Evolutionary conservation across 2,113 vertebrate genomes (phyloP), one percentile per base, ranked within the genome.

Genomic region (Eurystomus gularis): DNA sequence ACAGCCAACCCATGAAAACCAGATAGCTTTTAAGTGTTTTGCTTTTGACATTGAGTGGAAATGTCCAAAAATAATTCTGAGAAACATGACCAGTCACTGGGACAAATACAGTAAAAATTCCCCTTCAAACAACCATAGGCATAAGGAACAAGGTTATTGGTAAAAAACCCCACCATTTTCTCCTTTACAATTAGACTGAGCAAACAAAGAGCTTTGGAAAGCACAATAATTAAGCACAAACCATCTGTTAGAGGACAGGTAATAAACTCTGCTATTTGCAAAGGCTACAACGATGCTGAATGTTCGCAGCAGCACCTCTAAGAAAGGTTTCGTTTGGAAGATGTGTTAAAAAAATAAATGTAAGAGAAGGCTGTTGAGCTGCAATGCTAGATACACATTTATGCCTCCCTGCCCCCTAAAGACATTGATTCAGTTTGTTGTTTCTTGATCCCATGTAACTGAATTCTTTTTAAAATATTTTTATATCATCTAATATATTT

Each of bases 91-190:
- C 86, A 91, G 31, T 57, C 62, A 69, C 24, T 69, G 54, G 57
- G 57, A 76, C 65, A 90, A 95, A 95, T 17, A 71, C 57, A 89
- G 62, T 60, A 89, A 93, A 91, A 93, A 94, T 49, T 65, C n/a
- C 52, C 87, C 52, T 65, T 84, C 54, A 72, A 76, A 71, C 66
- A 82, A 55, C 23, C 69, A 54, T 2, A 78, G 48, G 40, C 60
- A 61, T 49, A 66, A 58, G 82, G 49, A 69, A 72, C 77, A 81
- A 88, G 39, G 29, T 46, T 54, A 66, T 13, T 69, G 64, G 69
- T 70, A 78, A 95, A 60, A n/a, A 0, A 42, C 0, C 6, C 28
- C 69, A 78, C 54, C 26, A 10, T 66, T 54, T 81, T 86, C 86
- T 94, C 44, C 69, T 75, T 94, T 69, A 44, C 78, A 71, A 49